Evolutionary conservation across 2,113 vertebrate species (phyloP).

Genomic region (Halichoeres trimaculatus): DNA sequence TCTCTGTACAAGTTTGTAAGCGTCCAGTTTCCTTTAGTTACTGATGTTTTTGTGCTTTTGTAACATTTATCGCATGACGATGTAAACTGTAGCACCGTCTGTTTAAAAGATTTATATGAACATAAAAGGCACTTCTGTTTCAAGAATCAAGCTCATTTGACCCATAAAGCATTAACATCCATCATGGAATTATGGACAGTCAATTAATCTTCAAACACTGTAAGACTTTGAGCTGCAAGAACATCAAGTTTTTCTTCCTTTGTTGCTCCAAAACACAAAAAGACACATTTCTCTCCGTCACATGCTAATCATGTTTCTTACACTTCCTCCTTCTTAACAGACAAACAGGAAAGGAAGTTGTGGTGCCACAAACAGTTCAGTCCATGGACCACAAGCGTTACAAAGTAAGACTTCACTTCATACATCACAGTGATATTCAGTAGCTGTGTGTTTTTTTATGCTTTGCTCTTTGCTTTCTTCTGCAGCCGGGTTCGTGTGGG

Average conservation of each 20-base stretch:
- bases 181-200: constrained; percentile 45
- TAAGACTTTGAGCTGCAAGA: constrained; percentile 24
- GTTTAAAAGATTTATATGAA: background rate
- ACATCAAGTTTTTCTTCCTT: background rate
- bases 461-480: constrained; percentile 81
- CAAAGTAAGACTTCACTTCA: background rate
- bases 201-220: constrained; percentile 37
- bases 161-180: constrained; percentile 28
- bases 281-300: background rate
- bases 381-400: background rate
- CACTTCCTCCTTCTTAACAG: background rate
- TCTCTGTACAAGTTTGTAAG: constrained; percentile 49
- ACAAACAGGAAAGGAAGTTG: constrained; percentile 8
- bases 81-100: constrained; percentile 7
- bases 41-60: background rate
- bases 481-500: constrained; percentile 87
- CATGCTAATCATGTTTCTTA: background rate
- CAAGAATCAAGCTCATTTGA: constrained; percentile 1
- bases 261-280: background rate
- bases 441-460: constrained; percentile 23
- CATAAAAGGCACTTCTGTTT: background rate
- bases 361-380: constrained; percentile 12
- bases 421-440: constrained; percentile 27
- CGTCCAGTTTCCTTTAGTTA: constrained; percentile 5
- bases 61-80: background rate